phyloP scores from a whole-genome alignment of 2,888 invertebrate species.

The Brachyptera putata region DNA sequence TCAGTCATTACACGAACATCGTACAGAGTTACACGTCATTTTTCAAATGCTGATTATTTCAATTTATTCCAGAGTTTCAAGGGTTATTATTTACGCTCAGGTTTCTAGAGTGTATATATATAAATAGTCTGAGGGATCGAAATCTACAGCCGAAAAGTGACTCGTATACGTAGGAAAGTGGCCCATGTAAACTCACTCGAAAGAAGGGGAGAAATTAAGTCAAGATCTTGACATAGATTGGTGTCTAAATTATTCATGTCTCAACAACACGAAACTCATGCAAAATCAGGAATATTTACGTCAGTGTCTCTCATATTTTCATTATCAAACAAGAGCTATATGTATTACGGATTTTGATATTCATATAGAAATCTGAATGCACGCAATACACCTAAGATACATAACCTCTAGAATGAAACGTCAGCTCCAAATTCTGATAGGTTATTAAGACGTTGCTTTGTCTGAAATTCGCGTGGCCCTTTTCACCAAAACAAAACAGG shows the following conservation, averaged over 20 bases:
- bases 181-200: neutral
- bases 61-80: no score
- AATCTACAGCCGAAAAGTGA: no score
- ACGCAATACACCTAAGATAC: no score
- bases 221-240: neutral
- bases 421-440: neutral
- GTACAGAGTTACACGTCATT: no score
- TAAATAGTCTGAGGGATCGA: no score
- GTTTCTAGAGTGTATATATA: no score
- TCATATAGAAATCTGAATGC: neutral
- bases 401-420: neutral
- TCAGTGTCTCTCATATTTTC: neutral
- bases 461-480: neutral
- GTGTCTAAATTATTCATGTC: neutral
- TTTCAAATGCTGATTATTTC: no score
- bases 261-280: neutral
- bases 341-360: neutral
- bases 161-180: neutral
- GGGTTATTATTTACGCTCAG: no score
- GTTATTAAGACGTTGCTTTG: neutral
- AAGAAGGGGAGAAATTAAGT: neutral
- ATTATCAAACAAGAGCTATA: neutral
- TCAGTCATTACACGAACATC: no score
- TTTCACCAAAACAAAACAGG: no score
- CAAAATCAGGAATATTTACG: neutral